A percentile compares a stretch with the other conserved stretches of the same genome.
phyloP scores from a whole-genome alignment of 2,888 invertebrate species.

The Leucophenga maculata region DNA sequence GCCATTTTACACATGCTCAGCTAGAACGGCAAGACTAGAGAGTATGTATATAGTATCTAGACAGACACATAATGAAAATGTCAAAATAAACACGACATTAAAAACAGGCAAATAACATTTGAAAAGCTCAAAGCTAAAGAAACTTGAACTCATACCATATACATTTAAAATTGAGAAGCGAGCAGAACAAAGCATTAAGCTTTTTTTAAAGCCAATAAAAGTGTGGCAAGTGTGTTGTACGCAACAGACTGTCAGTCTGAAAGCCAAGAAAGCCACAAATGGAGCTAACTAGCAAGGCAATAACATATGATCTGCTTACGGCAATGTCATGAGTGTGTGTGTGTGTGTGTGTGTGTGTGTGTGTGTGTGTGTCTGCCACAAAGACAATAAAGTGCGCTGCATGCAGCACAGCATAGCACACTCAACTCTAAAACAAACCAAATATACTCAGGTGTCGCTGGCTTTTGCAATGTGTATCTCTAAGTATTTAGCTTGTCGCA shows the following conservation, averaged over 20 bases:
- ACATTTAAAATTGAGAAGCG: too few species aligned
- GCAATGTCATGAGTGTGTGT: conserved; percentile 33
- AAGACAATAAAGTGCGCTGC: conserved; percentile 16
- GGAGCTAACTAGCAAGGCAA: conserved; percentile 46
- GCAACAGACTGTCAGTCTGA: not conserved
- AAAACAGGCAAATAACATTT: conserved; percentile 42
- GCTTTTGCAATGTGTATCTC: conserved; percentile 34
- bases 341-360: conserved; percentile 28
- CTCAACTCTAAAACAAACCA: conserved; percentile 19
- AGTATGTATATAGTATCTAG: not conserved
- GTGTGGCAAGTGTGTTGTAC: not conserved
- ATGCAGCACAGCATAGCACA: conserved; percentile 29
- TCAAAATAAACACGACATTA: conserved; percentile 67
- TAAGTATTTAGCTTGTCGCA: conserved; percentile 45
- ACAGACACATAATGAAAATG: conserved; percentile 64
- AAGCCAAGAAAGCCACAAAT: conserved; percentile 22
- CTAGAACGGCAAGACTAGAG: too few species aligned
- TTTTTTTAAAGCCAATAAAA: conserved; percentile 55
- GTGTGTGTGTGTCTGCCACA: conserved; percentile 24
- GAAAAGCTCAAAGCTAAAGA: conserved; percentile 4
- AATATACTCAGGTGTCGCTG: conserved; percentile 37
- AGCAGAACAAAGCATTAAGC: not conserved
- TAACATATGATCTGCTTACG: conserved; percentile 34
- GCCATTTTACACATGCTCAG: too few species aligned
- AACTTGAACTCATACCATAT: too few species aligned